A percentile compares a stretch with the other conserved stretches of the same genome.
phyloP scores from a whole-genome alignment of 2,888 invertebrate genomes.

The Clivina fossor region DNA sequence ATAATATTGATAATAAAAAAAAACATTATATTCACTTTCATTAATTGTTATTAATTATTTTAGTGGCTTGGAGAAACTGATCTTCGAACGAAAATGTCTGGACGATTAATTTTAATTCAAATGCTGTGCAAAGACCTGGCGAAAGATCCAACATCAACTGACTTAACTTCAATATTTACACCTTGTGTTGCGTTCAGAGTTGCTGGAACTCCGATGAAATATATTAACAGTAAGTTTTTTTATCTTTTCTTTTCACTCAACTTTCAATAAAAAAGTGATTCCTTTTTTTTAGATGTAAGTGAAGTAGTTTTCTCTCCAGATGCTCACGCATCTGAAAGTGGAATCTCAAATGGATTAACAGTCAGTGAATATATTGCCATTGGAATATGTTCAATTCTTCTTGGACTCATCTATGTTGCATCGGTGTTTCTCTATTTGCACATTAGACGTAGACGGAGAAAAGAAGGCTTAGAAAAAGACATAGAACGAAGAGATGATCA shows the following conservation, averaged over 20 bases:
- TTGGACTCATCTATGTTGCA: slow-evolving; percentile 84
- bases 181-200: slow-evolving; percentile 86
- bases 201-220: slow-evolving; percentile 75
- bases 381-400: slow-evolving; percentile 77
- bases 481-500: slow-evolving; percentile 44
- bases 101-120: slow-evolving; percentile 77
- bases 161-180: slow-evolving; percentile 67
- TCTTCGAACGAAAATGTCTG: slow-evolving; percentile 74
- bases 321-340: slow-evolving; percentile 58
- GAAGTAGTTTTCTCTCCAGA: slow-evolving; percentile 77
- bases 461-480: slow-evolving; percentile 44
- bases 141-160: slow-evolving; percentile 46
- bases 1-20: slow-evolving; percentile 14
- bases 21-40: background rate
- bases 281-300: slow-evolving; percentile 65
- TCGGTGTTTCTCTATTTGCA: slow-evolving; percentile 82
- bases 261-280: slow-evolving; percentile 1
- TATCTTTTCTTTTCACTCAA: background rate
- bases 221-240: slow-evolving; percentile 60
- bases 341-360: slow-evolving; percentile 63
- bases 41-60: slow-evolving; percentile 42
- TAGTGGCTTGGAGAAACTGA: slow-evolving; percentile 86
- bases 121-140: slow-evolving; percentile 76
- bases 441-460: slow-evolving; percentile 64
- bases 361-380: slow-evolving; percentile 81